A percentile compares a stretch with the other conserved stretches of the same genome.
Conservation (phyloP, 2,888 invertebrate species). For the Diplolepis rosae region DNA sequence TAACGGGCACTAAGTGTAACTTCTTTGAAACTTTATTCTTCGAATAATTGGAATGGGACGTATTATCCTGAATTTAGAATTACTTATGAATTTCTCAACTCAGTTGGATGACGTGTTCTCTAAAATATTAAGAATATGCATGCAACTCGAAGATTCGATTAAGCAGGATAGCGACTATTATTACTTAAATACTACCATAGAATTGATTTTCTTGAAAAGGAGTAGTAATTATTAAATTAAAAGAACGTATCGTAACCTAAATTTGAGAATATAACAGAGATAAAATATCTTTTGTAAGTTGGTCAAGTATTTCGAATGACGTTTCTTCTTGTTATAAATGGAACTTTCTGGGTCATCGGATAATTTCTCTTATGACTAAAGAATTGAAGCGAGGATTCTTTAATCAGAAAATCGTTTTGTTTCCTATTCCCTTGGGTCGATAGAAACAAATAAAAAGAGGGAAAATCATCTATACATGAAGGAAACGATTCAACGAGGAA, state of each 20-base stretch:
- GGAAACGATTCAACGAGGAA: conserved; percentile 33
- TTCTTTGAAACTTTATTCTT: conserved; percentile 2
- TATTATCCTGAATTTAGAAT: conserved; percentile 17
- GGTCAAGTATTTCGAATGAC: neutral
- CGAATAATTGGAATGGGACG: conserved; percentile 9
- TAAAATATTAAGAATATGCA: neutral
- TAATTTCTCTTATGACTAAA: neutral
- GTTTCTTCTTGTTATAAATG: neutral
- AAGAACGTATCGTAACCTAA: neutral
- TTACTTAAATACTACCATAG: neutral
- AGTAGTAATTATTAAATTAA: neutral
- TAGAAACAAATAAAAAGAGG: conserved; percentile 27
- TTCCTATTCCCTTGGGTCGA: neutral
- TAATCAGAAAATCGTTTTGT: conserved; percentile 4
- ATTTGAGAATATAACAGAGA: neutral
- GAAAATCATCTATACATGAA: conserved; percentile 49
- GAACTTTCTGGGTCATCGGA: neutral
- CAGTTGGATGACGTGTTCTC: neutral
- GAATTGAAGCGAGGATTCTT: neutral
- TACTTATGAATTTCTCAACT: conserved; percentile 2
- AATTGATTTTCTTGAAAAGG: neutral
- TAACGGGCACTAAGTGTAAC: conserved; percentile 21
- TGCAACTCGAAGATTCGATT: neutral
- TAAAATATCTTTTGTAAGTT: neutral
- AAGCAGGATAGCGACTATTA: neutral